Evolutionary conservation across 2,888 invertebrate species (phyloP), one percentile per base, ranked within the genome.

Genomic region (Apamea monoglypha): DNA sequence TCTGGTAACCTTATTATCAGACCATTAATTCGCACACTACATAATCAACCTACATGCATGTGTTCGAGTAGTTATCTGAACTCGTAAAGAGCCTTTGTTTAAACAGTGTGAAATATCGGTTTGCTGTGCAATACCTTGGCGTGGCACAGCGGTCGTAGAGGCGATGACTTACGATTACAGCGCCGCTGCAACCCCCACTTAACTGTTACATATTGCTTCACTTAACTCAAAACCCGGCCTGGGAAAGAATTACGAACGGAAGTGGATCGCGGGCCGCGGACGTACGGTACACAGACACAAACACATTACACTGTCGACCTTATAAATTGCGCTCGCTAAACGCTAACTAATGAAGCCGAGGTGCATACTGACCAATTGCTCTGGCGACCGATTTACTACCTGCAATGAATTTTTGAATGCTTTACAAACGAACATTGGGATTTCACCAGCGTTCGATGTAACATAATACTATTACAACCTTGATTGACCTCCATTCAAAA

Each of bases 181-280:
- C 78, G 67, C 84, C 89, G 90, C 89, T 92, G 93, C 94, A 93
- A 91, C 93, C 92, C 93, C 91, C 94, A 95, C 94, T 95, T 95
- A 94, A 94, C 92, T 90, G 93, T 94, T 94, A 95, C 94, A 92
- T 94, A 95, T 95, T 93, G 94, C 94, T 92, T 93, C 92, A 94
- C 94, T 94, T 95, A 95, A 94, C 94, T 95, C 92, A 93, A 93
- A 95, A 93, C 92, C 91, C 91, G 91, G 92, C 90, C 90, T 88
- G 84, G 88, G 90, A 92, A 94, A 95, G 94, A 93, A 94, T 93
- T 93, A 92, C 92, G 87, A 84, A 88, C 91, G 93, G 92, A 94
- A 93, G 92, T 92, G 87, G 85, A 89, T 88, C 83, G 85, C 90
- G 82, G 87, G 87, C 91, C 90, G 90, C 88, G 87, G 88, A 91